Conservation (phyloP, 2,888 invertebrate genomes). For the Eupithecia subfuscata region DNA sequence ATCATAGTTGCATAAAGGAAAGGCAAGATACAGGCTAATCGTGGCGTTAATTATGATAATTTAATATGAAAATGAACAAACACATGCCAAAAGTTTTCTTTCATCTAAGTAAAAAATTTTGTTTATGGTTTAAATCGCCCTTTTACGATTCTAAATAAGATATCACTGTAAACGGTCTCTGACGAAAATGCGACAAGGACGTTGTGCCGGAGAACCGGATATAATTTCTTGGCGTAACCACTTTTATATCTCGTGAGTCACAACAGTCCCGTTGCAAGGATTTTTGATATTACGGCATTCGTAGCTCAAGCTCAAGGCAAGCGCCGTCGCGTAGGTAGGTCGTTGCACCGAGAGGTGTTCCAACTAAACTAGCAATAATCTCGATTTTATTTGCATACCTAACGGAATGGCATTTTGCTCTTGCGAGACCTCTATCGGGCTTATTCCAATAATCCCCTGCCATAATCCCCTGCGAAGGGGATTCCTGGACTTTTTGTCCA, state of each 20-base stretch:
- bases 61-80: not conserved
- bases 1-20: not conserved
- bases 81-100: not conserved
- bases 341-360: not conserved
- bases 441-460: no score
- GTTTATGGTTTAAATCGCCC: no score
- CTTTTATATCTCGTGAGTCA: not conserved
- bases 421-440: not conserved
- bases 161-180: not conserved
- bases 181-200: not conserved
- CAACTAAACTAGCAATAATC: not conserved
- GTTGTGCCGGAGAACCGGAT: not conserved
- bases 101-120: no score
- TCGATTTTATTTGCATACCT: not conserved
- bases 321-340: not conserved
- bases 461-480: no score
- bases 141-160: no score
- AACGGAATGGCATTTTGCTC: not conserved
- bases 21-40: not conserved
- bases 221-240: not conserved
- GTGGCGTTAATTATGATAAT: not conserved
- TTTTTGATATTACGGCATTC: not conserved
- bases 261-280: not conserved
- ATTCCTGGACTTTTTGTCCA: no score
- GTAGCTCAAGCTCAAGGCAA: constrained; percentile 3